Base-by-base conservation (phyloP, 2,888 invertebrate genomes). In the Prosopocoilus inquinatus region DNA sequence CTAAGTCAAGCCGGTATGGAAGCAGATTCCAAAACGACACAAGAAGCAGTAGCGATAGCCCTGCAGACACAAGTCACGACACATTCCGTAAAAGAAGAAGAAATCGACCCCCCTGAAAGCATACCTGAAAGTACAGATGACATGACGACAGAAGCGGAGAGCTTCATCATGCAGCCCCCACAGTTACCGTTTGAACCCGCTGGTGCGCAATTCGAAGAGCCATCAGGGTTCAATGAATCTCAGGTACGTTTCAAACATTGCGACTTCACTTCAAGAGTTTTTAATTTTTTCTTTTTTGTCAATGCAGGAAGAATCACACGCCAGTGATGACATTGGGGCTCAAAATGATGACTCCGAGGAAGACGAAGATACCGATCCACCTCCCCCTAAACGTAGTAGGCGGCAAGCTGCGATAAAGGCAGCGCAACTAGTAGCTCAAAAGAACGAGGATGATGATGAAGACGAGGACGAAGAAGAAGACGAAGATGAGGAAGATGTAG, bases 351-450 rank as follows among this genome's bases (percentile, higher is more conserved):
- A 35, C 36, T 35, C 50, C 16, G 56, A 60, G 41, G 47, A 50
- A 13, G 58, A 55, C 13, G 61, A 60, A 8, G 67, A 64, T 28
- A 28, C 20, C 20, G 20, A 28, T 5, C 20, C 20, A 48, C 71
- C 73, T 15, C 64, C 67, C 33, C 62, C 72, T 9, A 75, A 75
- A 62, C 63, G 75, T 53, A 70, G 71, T 20, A 61, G 71, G 51
- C 68, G 73, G 34, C 70, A 70, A 20, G 71, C 72, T 13, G 74
- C 73, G 11, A 50, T 51, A 5, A 57, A 58, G 2, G 61, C 44
- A 9, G 63, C 64, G 28, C 70, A 71, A 50, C 65, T 67, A 52
- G 71, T 72, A 39, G 73, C 72, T 20, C 70, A 62, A 3, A 28
- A 28, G 3, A 28, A 28, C 13, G 60, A 69, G 44, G 69, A 68